Evolutionary conservation across 2,113 vertebrate species (phyloP).

Genomic region (Dasypus novemcinctus): DNA sequence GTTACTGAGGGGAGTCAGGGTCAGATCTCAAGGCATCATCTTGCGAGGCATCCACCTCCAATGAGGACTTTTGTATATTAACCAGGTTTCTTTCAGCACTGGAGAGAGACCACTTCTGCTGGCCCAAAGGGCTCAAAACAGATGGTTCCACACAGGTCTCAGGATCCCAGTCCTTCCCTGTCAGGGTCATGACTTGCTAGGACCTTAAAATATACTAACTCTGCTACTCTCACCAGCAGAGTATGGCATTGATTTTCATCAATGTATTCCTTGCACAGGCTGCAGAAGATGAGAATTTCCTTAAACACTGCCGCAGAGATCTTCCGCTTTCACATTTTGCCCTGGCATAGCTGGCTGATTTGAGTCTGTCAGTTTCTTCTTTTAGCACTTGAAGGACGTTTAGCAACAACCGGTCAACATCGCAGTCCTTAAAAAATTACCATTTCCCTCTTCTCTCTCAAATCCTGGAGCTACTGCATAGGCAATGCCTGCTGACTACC

Average conservation of each 20-base stretch:
- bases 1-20: neutral
- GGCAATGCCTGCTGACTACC: neutral
- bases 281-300: neutral
- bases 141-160: neutral
- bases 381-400: neutral
- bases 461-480: neutral
- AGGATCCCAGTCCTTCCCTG: neutral
- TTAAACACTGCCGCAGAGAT: neutral
- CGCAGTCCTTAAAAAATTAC: neutral
- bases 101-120: neutral
- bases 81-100: neutral
- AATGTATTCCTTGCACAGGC: neutral
- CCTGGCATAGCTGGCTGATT: neutral
- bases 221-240: neutral
- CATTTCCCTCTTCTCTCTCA: neutral
- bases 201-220: neutral
- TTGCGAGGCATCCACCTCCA: neutral
- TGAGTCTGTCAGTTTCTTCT: neutral
- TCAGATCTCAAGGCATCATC: neutral
- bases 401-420: neutral
- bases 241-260: neutral
- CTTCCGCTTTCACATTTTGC: neutral
- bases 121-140: neutral
- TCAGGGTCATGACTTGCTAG: neutral
- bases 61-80: neutral